phyloP scores from a whole-genome alignment of 2,113 vertebrate species.

The Hirundichthys speculiger region DNA sequence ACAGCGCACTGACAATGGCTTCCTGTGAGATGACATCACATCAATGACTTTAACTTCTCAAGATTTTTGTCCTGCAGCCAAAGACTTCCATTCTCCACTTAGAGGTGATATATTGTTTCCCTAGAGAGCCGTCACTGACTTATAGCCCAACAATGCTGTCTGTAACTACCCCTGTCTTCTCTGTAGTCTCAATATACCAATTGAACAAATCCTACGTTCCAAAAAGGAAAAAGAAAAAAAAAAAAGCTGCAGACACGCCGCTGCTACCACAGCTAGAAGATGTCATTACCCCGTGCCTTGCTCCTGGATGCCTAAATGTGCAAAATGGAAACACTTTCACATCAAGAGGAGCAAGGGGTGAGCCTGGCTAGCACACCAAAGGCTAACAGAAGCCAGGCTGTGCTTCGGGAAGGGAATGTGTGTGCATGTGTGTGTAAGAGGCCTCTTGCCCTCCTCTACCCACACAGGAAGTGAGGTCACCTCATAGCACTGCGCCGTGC shows the following conservation, averaged over 20 bases:
- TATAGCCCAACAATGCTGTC: conserved; percentile 69
- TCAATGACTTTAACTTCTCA: conserved; percentile 75
- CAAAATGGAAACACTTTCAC: conserved; percentile 58
- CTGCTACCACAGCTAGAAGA: conserved; percentile 69
- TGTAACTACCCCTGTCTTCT: conserved; percentile 33
- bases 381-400: conserved; percentile 68
- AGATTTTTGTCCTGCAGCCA: conserved; percentile 74
- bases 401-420: conserved; percentile 39
- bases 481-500: conserved; percentile 55
- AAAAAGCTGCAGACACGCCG: conserved; percentile 65
- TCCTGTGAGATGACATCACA: conserved; percentile 74
- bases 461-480: conserved; percentile 81
- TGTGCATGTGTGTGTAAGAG: conserved; percentile 50
- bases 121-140: conserved; percentile 74
- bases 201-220: conserved; percentile 67
- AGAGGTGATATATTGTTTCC: conserved; percentile 78
- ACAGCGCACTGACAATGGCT: conserved; percentile 59
- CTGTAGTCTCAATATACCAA: conserved; percentile 75
- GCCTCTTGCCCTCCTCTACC: conserved; percentile 71
- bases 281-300: conserved; percentile 67
- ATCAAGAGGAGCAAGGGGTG: conserved; percentile 42
- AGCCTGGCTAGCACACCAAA: conserved; percentile 47
- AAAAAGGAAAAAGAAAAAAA: too few relatives aligned
- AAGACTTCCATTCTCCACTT: conserved; percentile 68
- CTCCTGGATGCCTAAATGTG: conserved; percentile 55